Evolutionary conservation across 1,140 invertebrate genomes (phyloP), one percentile per base, ranked within the genome.

Genomic region (Acyrthosiphon pisum): DNA sequence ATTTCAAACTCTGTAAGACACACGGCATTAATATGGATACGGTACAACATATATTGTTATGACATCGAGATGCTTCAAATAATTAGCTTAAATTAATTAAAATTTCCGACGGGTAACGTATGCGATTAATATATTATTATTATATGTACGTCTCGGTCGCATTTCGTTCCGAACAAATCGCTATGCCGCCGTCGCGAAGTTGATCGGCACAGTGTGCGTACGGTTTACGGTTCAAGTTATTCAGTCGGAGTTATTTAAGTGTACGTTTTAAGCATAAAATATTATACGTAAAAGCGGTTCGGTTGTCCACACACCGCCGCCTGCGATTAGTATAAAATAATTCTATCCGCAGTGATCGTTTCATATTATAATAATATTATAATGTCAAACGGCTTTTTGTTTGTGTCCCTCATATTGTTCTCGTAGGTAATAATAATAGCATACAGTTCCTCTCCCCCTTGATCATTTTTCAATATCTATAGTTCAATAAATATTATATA

Each of bases 1-100:
- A 50, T 53, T 53, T 53, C n/a, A 37, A 50, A 35, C 46, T 46
- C 22, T 22, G 46, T 22, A 41, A 41, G 3, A 50, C 46, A 88
- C 4, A 44, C 14, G 48, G 56, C 60, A n/a, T 68, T 68, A 46
- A 46, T 87, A 87, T 30, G 84, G 83, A 41, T 84, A 84, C 44
- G 6, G 41, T 84, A 84, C 11, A 44, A n/a, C 23, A 46, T 2
- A 44, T 44, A 30, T 44, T 35, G 4, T 22, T 37, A 89, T 23
- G 48, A 26, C n/a, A 89, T 35, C n/a, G 48, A 86, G n/a, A 53
- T 53, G 7, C 46, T 89, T 35, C 46, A 89, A 89, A 89, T 89
- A 53, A 89, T 89, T 50, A 53, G n/a, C n/a, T 89, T 35, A 50
- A 53, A 89, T 89, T 53, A 53, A 50, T 89, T 50, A 50, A 89